Conservation (phyloP, 30 jellyfish, hydroid and myxozoan species). For the Pseudorhiza aurosa region DNA sequence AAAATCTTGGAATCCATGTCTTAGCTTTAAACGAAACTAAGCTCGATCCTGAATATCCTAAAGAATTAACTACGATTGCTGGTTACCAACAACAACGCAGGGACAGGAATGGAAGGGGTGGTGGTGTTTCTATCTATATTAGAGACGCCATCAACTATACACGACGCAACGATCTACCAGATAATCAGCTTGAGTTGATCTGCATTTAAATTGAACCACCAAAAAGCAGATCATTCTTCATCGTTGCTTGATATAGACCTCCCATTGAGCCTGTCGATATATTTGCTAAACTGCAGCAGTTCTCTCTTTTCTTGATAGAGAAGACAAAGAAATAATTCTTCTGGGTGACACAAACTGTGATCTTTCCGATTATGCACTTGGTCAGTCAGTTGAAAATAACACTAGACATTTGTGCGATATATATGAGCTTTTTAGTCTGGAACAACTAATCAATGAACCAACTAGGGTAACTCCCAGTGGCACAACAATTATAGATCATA, state of each 20-base stretch:
- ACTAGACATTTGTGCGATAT: not conserved
- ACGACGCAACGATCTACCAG: conserved; percentile 18
- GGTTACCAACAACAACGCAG: not conserved
- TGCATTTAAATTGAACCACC: conserved; percentile 23
- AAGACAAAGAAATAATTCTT: conserved; percentile 32
- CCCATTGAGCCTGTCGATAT: conserved; percentile 29
- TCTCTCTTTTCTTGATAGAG: conserved; percentile 29
- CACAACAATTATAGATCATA: conserved; percentile 17
- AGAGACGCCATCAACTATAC: conserved; percentile 34
- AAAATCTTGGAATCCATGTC: not conserved
- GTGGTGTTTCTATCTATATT: conserved; percentile 24
- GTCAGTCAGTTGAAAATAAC: not conserved
- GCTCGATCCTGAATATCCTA: conserved; percentile 7
- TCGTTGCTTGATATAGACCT: conserved; percentile 54
- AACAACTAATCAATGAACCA: conserved; percentile 20
- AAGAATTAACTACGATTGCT: not conserved
- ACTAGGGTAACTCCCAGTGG: conserved; percentile 21
- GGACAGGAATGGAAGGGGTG: conserved; percentile 17
- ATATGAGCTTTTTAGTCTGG: not conserved
- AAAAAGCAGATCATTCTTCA: conserved; percentile 16
- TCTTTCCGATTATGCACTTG: conserved; percentile 1
- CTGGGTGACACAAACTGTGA: conserved; percentile 47
- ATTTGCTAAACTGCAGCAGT: conserved; percentile 26
- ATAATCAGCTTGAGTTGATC: conserved; percentile 5
- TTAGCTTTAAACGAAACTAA: conserved; percentile 9